Base-by-base conservation (phyloP, 2,888 invertebrate species). In the Pachymerium ferrugineum region DNA sequence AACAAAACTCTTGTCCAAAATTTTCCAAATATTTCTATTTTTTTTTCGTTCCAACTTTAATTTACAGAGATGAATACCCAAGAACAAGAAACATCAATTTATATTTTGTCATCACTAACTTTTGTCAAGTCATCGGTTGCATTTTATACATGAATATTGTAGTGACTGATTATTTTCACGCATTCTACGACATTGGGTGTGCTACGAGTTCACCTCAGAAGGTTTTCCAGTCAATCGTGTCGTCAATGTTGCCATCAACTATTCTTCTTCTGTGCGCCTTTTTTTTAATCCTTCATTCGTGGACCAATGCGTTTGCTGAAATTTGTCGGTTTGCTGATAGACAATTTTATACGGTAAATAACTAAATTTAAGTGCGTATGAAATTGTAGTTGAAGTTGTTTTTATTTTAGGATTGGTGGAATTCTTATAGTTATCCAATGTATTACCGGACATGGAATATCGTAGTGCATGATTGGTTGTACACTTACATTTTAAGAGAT, bases 361-460 rank as follows among this genome's bases (percentile, higher is more conserved):
- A 22, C 5, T 12, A 8, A 14, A 62, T 14, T 14, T 62, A 16
- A n/a, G n/a, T n/a, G n/a, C n/a, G n/a, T n/a, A n/a, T n/a, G n/a
- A n/a, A n/a, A n/a, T n/a, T n/a, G n/a, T n/a, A n/a, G n/a, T n/a
- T n/a, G n/a, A n/a, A n/a, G n/a, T n/a, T n/a, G n/a, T 54, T 62
- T 62, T 3, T 1, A 68, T 80, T 80, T 31, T 80, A 95, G 89
- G 93, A 93, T 80, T 97, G 97, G 97, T 97, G 97, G 97, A 95
- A 92, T 73, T 88, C 90, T 1, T 88, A 89, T 0, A 88, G 89
- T n/a, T 95, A 89, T 82, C 88, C 89, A 0, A 86, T 85, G 14
- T 97, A 90, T 83, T 97, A 93, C 82, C 88, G 95, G n/a, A 91
- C 91, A 3, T 97, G 97, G 97, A 98, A 98, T 82, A 87, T 93